Evolutionary conservation across 2,888 invertebrate genomes (phyloP).

Genomic region (Hemicrepidius hirtus): DNA sequence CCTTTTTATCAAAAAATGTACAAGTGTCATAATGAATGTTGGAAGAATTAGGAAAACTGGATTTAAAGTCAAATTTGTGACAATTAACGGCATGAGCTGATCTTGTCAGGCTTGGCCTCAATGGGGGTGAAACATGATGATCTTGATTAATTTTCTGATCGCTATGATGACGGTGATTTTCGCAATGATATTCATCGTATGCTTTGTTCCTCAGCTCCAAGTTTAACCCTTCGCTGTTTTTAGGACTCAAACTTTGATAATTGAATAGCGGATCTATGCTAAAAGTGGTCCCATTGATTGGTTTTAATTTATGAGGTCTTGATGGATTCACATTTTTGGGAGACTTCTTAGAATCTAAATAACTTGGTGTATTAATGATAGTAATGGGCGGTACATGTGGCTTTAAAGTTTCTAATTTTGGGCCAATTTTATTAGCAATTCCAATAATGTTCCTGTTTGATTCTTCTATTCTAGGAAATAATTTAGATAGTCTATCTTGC

Average conservation of each 20-base stretch:
- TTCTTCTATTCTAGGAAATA: slow-evolving; percentile 45
- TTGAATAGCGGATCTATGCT: not conserved
- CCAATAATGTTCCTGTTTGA: slow-evolving; percentile 36
- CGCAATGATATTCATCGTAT: not conserved
- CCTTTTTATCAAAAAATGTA: slow-evolving; percentile 67
- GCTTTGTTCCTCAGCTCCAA: slow-evolving; percentile 25
- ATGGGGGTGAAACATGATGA: not conserved
- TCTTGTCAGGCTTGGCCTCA: not conserved
- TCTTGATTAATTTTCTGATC: not conserved
- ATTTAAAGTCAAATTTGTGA: slow-evolving; percentile 29
- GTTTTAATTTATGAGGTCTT: slow-evolving; percentile 28
- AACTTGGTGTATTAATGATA: not conserved
- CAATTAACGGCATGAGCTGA: slow-evolving; percentile 13
- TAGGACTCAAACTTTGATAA: slow-evolving; percentile 21
- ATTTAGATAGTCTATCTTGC: slow-evolving; percentile 49
- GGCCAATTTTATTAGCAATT: slow-evolving; percentile 38
- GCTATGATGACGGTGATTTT: not conserved
- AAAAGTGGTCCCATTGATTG: slow-evolving; percentile 20
- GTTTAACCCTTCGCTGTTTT: slow-evolving; percentile 28
- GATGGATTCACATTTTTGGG: not conserved
- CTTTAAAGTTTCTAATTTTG: slow-evolving; percentile 34
- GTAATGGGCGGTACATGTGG: slow-evolving; percentile 1
- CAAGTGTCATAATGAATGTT: slow-evolving; percentile 63
- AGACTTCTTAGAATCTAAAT: slow-evolving; percentile 21
- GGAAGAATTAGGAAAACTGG: slow-evolving; percentile 7